A percentile compares a stretch with the other conserved stretches of the same genome.
These are phyloP conservation scores for Gryllus bimaculatus DNA, from an alignment of 1,140 invertebrate genomes.

Conservation along the genomic window DNA sequence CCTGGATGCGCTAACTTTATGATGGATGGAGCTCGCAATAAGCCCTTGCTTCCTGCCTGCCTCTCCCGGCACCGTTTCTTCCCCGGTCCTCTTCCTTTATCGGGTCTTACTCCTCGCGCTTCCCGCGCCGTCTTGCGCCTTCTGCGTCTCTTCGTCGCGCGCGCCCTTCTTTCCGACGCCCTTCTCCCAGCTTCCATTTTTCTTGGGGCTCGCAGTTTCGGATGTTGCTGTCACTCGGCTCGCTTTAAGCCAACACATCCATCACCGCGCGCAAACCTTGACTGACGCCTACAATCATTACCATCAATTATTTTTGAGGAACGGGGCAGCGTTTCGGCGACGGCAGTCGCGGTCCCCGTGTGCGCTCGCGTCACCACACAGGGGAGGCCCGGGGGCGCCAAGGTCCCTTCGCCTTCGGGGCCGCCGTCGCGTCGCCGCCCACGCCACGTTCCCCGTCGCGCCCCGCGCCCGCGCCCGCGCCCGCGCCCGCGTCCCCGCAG, in stretches of 20 bases:
- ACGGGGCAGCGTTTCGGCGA: not conserved
- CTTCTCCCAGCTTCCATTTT: not conserved
- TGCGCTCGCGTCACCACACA: too few species aligned
- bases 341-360: too few species aligned
- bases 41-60: not conserved
- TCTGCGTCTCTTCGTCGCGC: not conserved
- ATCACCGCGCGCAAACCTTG: not conserved
- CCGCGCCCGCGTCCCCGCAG: not conserved
- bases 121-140: not conserved
- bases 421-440: not conserved
- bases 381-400: too few species aligned
- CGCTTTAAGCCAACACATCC: not conserved
- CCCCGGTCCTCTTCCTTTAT: not conserved
- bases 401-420: not conserved
- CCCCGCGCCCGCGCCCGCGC: too few species aligned
- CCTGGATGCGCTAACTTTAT: conserved; percentile 3
- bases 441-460: too few species aligned
- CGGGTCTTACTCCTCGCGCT: not conserved
- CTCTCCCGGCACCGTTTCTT: not conserved
- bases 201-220: not conserved
- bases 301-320: conserved; percentile 5
- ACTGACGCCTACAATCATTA: conserved; percentile 1
- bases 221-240: not conserved
- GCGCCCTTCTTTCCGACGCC: not conserved
- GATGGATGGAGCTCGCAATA: not conserved